Percentiles rank a stretch among this genome's conserved stretches.
These are phyloP conservation scores for Drosophila ohnishii DNA, from an alignment of 1,140 invertebrate genomes.

Conservation along the genomic window DNA sequence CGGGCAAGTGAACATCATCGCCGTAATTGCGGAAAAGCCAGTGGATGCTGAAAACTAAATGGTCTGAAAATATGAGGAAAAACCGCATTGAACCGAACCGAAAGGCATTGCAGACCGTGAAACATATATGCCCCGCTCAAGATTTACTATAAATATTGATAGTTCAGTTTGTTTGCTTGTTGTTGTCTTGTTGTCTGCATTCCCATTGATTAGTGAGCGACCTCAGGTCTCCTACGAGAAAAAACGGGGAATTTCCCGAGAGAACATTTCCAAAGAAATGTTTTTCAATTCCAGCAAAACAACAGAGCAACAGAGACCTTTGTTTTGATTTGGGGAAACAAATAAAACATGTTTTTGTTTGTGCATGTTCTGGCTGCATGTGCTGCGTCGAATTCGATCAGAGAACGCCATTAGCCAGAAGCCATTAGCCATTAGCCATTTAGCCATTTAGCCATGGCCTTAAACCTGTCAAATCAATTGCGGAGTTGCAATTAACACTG, in stretches of 20 bases:
- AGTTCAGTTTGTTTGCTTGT: constrained; percentile 18
- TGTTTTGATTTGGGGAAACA: constrained; percentile 39
- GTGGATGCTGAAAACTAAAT: constrained; percentile 37
- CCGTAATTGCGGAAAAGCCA: constrained; percentile 42
- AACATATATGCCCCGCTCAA: constrained; percentile 12
- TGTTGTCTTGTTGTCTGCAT: constrained; percentile 30
- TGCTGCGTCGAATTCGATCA: not conserved
- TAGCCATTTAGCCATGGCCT: constrained; percentile 10
- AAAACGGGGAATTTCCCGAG: constrained; percentile 33
- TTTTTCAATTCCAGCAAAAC: constrained; percentile 57
- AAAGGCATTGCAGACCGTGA: constrained; percentile 17
- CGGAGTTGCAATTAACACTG: constrained; percentile 15
- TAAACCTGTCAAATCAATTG: constrained; percentile 41
- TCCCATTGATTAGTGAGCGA: constrained; percentile 52
- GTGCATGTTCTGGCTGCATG: constrained; percentile 57
- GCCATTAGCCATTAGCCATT: constrained; percentile 23
- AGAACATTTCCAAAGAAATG: constrained; percentile 40
- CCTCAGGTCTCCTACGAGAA: not conserved
- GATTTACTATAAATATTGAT: constrained; percentile 59
- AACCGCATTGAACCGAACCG: constrained; percentile 7
- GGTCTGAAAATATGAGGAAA: constrained; percentile 17
- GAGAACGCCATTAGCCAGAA: constrained; percentile 39
- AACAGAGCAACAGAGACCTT: constrained; percentile 14
- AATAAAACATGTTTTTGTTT: constrained; percentile 62
- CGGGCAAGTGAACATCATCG: constrained; percentile 29